Percentiles rank a stretch among this genome's conserved stretches.
phyloP scores from a whole-genome alignment of 2,797 vertebrate genomes.

The Phalanger gymnotis region DNA sequence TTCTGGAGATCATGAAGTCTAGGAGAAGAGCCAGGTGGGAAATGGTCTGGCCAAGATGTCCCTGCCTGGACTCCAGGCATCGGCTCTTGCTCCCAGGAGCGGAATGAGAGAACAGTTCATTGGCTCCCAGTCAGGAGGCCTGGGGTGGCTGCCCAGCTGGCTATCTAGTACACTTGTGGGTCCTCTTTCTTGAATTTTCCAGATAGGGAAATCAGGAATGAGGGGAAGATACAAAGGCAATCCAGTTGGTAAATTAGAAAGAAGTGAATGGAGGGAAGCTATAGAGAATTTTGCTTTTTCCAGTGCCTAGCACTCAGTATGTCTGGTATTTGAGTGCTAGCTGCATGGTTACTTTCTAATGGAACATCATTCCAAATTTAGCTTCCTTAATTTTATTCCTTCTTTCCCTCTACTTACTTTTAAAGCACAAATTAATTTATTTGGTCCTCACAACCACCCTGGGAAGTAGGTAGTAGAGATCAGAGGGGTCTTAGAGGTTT shows the following conservation, averaged over 20 bases:
- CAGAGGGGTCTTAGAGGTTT: no score
- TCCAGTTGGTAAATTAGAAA: neutral
- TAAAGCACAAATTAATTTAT: neutral
- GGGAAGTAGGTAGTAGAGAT: neutral
- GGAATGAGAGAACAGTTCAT: neutral
- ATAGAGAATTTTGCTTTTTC: neutral
- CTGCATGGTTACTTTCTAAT: neutral
- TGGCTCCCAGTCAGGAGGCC: neutral
- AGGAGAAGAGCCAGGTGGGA: neutral
- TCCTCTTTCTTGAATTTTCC: neutral
- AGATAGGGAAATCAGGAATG: neutral
- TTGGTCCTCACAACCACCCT: neutral
- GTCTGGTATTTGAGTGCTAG: neutral
- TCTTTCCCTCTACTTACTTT: neutral
- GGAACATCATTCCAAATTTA: neutral
- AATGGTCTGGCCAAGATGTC: constrained; percentile 39
- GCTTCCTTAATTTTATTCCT: neutral
- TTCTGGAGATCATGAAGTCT: neutral
- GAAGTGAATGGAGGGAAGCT: neutral
- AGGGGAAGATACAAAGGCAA: neutral
- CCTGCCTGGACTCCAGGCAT: neutral
- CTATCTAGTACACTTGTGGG: neutral
- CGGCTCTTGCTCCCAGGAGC: neutral
- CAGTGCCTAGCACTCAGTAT: neutral
- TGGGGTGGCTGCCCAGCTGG: accelerated